These are phyloP conservation scores for Drosophila mayri DNA, from an alignment of 1,140 invertebrate genomes.

Conservation along the genomic window DNA sequence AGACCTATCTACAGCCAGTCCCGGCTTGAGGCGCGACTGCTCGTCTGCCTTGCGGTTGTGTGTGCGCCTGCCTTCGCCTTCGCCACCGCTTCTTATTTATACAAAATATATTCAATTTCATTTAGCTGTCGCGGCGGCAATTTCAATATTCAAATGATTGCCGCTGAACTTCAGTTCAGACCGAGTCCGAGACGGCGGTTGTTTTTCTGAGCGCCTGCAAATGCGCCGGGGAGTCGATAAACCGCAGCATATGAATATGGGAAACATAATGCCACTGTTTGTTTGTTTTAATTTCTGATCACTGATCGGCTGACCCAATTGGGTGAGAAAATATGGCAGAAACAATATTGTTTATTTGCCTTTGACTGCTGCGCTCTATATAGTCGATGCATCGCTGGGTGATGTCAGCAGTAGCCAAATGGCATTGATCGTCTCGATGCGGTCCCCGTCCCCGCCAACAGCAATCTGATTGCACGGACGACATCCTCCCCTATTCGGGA, in stretches of 20 bases:
- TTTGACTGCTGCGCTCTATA: constrained; percentile 37
- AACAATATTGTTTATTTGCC: constrained; percentile 55
- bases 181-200: constrained; percentile 37
- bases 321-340: constrained; percentile 31
- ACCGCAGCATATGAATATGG: constrained; percentile 25
- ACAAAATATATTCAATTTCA: constrained; percentile 81
- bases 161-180: constrained; percentile 43
- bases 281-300: constrained; percentile 52
- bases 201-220: constrained; percentile 71
- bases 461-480: constrained; percentile 10
- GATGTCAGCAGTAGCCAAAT: constrained; percentile 56
- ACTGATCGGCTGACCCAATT: constrained; percentile 66
- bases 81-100: constrained; percentile 64
- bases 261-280: constrained; percentile 40
- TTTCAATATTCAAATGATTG: constrained; percentile 79
- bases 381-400: constrained; percentile 42
- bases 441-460: constrained; percentile 12
- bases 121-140: constrained; percentile 61
- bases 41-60: constrained; percentile 55
- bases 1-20: constrained; percentile 56
- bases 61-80: constrained; percentile 24
- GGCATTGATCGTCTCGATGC: constrained; percentile 22
- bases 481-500: constrained; percentile 36
- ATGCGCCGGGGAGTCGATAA: constrained; percentile 31
- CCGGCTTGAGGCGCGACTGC: constrained; percentile 46